Evolutionary conservation across 2,888 invertebrate genomes (phyloP).

Genomic region (Apamea monoglypha): DNA sequence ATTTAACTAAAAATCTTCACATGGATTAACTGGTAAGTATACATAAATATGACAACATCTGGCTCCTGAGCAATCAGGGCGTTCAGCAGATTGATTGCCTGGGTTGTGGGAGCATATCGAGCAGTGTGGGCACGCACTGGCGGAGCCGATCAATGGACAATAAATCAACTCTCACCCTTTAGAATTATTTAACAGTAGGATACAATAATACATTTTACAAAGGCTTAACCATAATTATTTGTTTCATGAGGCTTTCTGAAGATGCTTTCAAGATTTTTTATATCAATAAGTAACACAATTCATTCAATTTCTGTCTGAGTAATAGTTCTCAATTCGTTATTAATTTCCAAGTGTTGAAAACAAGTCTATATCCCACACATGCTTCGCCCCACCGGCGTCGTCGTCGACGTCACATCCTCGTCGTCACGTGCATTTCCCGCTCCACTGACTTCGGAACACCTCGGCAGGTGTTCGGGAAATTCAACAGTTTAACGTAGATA

Average conservation of each 20-base stretch:
- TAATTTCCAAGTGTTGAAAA: conserved; percentile 10
- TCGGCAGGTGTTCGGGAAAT: conserved; percentile 48
- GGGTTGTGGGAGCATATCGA: too few species aligned
- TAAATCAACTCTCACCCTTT: too few species aligned
- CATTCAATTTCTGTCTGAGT: not conserved
- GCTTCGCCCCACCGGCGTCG: not conserved
- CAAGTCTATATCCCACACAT: conserved; percentile 1
- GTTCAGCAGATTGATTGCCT: too few species aligned
- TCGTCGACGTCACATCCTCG: conserved; percentile 15
- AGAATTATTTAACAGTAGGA: not conserved
- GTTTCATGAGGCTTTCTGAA: not conserved
- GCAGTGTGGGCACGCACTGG: too few species aligned
- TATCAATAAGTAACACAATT: not conserved
- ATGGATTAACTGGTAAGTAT: too few species aligned
- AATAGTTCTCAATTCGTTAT: not conserved
- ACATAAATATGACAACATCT: too few species aligned
- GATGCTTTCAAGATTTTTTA: not conserved
- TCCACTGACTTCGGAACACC: conserved; percentile 46
- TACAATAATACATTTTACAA: not conserved
- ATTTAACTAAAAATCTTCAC: too few species aligned
- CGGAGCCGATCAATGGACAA: too few species aligned
- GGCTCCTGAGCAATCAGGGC: too few species aligned
- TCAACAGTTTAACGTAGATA: conserved; percentile 14
- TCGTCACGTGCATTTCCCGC: conserved; percentile 53
- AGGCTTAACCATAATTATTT: not conserved